Percentiles rank a stretch among this genome's conserved stretches.
phyloP scores from a whole-genome alignment of 2,888 invertebrate genomes.

The Acheta domesticus region DNA sequence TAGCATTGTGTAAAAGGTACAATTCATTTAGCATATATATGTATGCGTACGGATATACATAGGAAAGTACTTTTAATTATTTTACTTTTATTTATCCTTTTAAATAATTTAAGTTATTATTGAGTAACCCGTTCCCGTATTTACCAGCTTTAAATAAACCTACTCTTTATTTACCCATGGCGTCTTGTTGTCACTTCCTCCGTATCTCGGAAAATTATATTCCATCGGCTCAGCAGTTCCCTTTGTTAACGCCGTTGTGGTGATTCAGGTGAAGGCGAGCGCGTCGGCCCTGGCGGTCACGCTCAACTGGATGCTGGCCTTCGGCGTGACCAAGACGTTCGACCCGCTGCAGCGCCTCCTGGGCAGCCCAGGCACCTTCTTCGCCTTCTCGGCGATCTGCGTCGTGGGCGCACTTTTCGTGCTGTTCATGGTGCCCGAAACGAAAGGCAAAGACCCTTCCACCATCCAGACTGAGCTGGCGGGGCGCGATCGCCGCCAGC shows the following conservation, averaged over 20 bases:
- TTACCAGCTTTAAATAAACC: no score
- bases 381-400: slow-evolving; percentile 71
- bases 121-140: no score
- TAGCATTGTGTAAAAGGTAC: no score
- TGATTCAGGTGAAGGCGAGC: not conserved
- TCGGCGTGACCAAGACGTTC: slow-evolving; percentile 67
- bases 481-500: slow-evolving; percentile 21
- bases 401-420: slow-evolving; percentile 63
- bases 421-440: slow-evolving; percentile 69
- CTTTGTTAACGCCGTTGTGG: not conserved
- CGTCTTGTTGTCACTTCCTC: no score
- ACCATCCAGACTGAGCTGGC: slow-evolving; percentile 60
- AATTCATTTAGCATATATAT: not conserved
- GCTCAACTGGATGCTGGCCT: slow-evolving; percentile 72
- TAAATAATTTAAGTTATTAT: no score
- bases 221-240: no score
- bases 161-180: no score
- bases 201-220: no score
- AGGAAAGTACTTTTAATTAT: no score
- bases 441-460: slow-evolving; percentile 74
- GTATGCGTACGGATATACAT: not conserved
- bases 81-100: no score
- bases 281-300: slow-evolving; percentile 44
- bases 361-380: slow-evolving; percentile 66
- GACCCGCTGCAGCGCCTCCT: slow-evolving; percentile 58